Base-by-base conservation (phyloP, 2,888 invertebrate genomes). In the Heliconius cydno region DNA sequence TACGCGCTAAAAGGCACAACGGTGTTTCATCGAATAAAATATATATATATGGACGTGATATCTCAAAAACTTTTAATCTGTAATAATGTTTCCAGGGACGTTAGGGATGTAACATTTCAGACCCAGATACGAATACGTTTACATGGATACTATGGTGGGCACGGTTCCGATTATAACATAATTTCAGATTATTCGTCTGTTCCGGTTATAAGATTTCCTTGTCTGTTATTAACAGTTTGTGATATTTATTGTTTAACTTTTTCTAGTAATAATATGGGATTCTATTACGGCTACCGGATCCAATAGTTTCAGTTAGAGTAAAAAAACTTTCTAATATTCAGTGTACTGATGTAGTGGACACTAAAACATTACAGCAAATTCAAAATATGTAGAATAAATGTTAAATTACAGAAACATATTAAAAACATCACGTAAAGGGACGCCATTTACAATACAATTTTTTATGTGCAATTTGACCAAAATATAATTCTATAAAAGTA, bases 1-100 rank as follows among this genome's bases (percentile, higher is more conserved):
- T 72, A 74, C 74, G 78, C 78, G 60, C 74, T 68, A 68, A n/a
- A 78, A 78, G 78, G 78, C 78, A 78, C 78, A 74, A 78, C 67
- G 74, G 74, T 52, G 30, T 76, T 41, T 73, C 38, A 22, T 75
- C 19, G 22, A 75, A 41, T 25, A 28, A 41, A 5, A 34, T 34
- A 75, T 28, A 38, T 34, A 25, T 38, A 75, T 28, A 65, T 75
- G 41, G 63, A 63, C 74, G 60, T 60, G 25, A 60, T 65, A 63
- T 63, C n/a, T 25, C n/a, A 68, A 12, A 30, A 65, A 25, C 6
- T 65, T 25, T 13, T 25, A 4, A 22, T 28, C 30, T 52, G 28
- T 28, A 28, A 28, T 28, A 7, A 52, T 73, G 34, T 30, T 63
- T 25, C 10, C 28, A 75, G 2, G 22, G 19, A 19, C 6, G 46